phyloP scores from a whole-genome alignment of 2,113 vertebrate genomes.

The Caracal caracal region DNA sequence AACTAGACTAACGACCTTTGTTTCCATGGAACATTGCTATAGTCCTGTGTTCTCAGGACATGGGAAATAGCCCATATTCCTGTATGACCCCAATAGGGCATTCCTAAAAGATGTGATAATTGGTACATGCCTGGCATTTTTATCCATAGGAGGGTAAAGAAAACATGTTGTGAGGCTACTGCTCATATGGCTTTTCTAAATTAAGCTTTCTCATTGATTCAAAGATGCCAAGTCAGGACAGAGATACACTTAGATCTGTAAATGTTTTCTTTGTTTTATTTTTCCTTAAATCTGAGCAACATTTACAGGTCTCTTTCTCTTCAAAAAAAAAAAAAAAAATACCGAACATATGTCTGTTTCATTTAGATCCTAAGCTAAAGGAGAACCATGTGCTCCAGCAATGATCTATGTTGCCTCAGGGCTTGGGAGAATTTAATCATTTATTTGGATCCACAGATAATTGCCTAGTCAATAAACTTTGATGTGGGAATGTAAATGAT shows the following conservation, averaged over 20 bases:
- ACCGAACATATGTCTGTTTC: not conserved
- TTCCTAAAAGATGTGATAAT: not conserved
- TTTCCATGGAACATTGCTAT: not conserved
- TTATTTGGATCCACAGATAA: constrained; percentile 52
- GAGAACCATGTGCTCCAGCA: constrained; percentile 3
- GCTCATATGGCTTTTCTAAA: not conserved
- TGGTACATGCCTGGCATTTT: not conserved
- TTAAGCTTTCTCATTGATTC: not conserved
- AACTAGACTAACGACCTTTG: not conserved
- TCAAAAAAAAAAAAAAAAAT: not conserved
- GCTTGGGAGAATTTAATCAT: constrained; percentile 13
- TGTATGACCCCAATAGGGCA: not conserved
- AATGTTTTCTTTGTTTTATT: constrained; percentile 29
- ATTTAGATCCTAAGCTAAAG: constrained; percentile 39
- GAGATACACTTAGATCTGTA: not conserved
- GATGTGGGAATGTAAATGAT: constrained; percentile 36
- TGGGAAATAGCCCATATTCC: not conserved
- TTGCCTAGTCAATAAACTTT: constrained; percentile 50
- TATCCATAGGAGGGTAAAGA: not conserved
- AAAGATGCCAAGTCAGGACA: not conserved
- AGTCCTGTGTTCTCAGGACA: not conserved
- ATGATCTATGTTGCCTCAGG: not conserved
- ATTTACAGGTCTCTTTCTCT: not conserved
- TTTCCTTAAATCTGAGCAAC: constrained; percentile 15
- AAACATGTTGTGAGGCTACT: not conserved